Conservation (phyloP, 2,888 invertebrate genomes). For the Parascotia fuliginaria region DNA sequence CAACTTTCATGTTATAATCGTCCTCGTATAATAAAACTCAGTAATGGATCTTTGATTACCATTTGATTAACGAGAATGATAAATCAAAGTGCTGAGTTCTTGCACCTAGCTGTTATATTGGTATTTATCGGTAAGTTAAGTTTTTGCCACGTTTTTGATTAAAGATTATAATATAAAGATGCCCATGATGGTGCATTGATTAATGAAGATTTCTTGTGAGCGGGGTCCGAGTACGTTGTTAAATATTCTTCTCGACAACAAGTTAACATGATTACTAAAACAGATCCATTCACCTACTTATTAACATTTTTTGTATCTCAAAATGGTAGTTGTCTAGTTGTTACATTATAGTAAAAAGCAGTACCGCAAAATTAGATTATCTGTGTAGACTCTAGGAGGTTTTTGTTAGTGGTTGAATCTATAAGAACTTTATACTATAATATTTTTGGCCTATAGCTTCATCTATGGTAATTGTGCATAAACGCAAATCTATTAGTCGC, state of each 20-base stretch:
- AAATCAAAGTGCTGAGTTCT: conserved; percentile 53
- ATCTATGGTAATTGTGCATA: too few species aligned
- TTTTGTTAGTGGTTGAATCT: too few species aligned
- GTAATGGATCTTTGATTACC: conserved; percentile 71
- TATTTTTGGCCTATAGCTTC: too few species aligned
- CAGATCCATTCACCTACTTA: conserved; percentile 2
- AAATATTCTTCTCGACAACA: conserved; percentile 14
- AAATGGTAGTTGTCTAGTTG: conserved; percentile 31
- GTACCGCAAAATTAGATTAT: conserved; percentile 1
- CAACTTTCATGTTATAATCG: conserved; percentile 59
- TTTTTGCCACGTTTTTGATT: conserved; percentile 62
- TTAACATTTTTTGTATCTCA: conserved; percentile 35
- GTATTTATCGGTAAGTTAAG: conserved; percentile 25
- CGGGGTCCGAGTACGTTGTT: conserved; percentile 16
- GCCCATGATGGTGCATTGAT: conserved; percentile 58
- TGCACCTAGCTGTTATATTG: conserved; percentile 20
- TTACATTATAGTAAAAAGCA: conserved; percentile 14
- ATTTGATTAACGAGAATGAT: conserved; percentile 69
- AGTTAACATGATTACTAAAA: not conserved
- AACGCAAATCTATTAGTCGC: too few species aligned
- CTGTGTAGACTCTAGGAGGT: not conserved
- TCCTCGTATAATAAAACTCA: conserved; percentile 62
- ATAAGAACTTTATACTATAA: too few species aligned
- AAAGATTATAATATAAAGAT: conserved; percentile 46
- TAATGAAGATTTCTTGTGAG: conserved; percentile 56